Evolutionary conservation across 2,113 vertebrate genomes (phyloP), one percentile per base, ranked within the genome.

Genomic region (Polyodon spathula): DNA sequence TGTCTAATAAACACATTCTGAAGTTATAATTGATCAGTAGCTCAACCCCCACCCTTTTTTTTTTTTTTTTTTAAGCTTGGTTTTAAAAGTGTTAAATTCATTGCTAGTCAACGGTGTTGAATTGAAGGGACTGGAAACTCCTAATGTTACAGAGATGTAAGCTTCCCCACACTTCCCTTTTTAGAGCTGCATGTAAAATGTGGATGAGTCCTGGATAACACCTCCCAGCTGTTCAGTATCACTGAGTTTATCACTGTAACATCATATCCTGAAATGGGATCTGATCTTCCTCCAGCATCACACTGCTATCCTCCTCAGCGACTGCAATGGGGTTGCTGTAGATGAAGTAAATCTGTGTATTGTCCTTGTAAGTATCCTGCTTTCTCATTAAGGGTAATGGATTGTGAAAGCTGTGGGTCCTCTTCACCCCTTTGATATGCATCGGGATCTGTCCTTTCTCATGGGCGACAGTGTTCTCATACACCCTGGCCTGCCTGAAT

Each of bases 111-210:
- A 27, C 1, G 27, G 27, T 27, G 27, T 27, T 27, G 27, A 3
- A 27, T 27, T 27, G 27, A 27, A 27, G 27, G 27, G 27, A 27
- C 27, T 27, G 27, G 27, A 3, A 27, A 27, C 27, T 27, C 27
- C 27, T 27, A 27, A 27, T 27, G 27, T 27, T 27, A 27, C 27
- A 27, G 27, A 27, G 27, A 27, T 27, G 27, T 27, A 27, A 27
- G 27, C 27, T 27, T 27, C 27, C 27, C 27, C 27, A 27, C 27
- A 27, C 27, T 27, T 27, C 27, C 27, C 27, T 27, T 14, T 61
- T 67, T 81, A 85, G 15, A 87, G 79, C 75, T 84, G 81, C 82
- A 87, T 82, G 77, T 82, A 85, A 66, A 86, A 84, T 11, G 74
- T 71, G 1, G 81, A 76, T 0, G 80, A 78, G 55, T 85, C 77